These are phyloP conservation scores for Onthophagus taurus DNA, from an alignment of 1,140 invertebrate genomes.

Conservation along the genomic window DNA sequence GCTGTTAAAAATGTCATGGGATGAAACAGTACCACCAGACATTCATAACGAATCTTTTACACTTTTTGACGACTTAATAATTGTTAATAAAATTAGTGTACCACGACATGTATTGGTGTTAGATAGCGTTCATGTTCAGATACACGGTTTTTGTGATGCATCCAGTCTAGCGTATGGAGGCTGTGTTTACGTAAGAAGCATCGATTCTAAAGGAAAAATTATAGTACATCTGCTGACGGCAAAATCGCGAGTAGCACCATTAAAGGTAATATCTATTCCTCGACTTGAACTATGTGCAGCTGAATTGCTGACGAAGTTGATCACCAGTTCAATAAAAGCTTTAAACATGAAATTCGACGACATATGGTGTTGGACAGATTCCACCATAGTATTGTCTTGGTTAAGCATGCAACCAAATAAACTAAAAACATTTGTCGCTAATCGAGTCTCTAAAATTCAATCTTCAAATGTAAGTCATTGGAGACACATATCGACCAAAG, in stretches of 20 bases:
- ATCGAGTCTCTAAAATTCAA: slow-evolving; percentile 33
- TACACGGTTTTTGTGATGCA: slow-evolving; percentile 8
- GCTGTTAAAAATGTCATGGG: background rate
- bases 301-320: background rate
- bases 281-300: slow-evolving; percentile 7
- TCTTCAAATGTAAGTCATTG: slow-evolving; percentile 25
- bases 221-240: background rate
- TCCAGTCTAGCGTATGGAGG: background rate
- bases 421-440: slow-evolving; percentile 28
- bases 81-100: background rate
- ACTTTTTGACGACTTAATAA: background rate
- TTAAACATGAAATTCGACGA: background rate
- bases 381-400: slow-evolving; percentile 11
- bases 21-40: background rate
- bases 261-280: background rate
- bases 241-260: background rate
- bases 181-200: background rate
- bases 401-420: slow-evolving; percentile 7
- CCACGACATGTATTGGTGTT: background rate
- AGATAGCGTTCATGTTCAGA: background rate
- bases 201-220: background rate
- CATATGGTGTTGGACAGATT: slow-evolving; percentile 4
- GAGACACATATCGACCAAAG: slow-evolving; percentile 8
- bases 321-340: background rate
- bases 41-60: background rate